These are phyloP conservation scores for Scomber japonicus DNA, from an alignment of 2,113 vertebrate genomes.

Conservation along the genomic window DNA sequence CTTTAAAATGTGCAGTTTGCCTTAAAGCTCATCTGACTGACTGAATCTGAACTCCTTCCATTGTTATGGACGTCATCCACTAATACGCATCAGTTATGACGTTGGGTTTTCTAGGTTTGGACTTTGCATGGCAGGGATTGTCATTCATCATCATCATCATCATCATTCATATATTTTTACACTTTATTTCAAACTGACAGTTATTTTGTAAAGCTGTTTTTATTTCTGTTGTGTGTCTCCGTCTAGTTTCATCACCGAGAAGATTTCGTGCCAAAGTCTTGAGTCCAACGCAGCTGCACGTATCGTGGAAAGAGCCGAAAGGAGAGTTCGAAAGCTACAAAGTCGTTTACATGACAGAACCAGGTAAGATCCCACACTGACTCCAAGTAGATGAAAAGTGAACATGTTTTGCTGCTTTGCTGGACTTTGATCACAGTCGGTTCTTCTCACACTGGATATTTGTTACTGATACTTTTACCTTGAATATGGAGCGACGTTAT, in stretches of 20 bases:
- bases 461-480: too few relatives aligned
- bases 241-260: conserved; percentile 78
- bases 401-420: neutral
- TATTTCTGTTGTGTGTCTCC: neutral
- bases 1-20: too few relatives aligned
- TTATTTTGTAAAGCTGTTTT: conserved; percentile 15
- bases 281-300: conserved; percentile 66
- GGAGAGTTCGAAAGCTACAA: conserved; percentile 82
- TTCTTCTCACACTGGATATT: too few relatives aligned
- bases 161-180: conserved; percentile 3
- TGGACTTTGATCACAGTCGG: neutral
- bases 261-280: conserved; percentile 79
- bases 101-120: neutral
- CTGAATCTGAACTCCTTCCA: conserved; percentile 55
- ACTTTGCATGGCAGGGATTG: conserved; percentile 35
- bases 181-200: neutral
- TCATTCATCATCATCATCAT: neutral
- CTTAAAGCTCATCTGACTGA: neutral
- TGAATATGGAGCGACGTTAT: too few relatives aligned
- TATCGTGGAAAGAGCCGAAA: conserved; percentile 84
- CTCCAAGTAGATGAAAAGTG: neutral
- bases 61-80: conserved; percentile 15
- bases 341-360: conserved; percentile 70
- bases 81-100: conserved; percentile 11
- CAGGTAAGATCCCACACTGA: conserved; percentile 64